Percentiles rank a stretch among this genome's conserved stretches.
Evolutionary conservation across 2,113 vertebrate genomes (phyloP).

Genomic region (Sus scrofa): T2T-Sscrofa CM000827.6:78843501-78844000

Average conservation of each 20-base stretch:
- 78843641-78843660: neutral
- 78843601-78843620: neutral
- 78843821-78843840: neutral
- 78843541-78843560: neutral
- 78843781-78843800: neutral
- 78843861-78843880: neutral
- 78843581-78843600: neutral
- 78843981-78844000: neutral
- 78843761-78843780: neutral
- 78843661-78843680: neutral
- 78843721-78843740: neutral
- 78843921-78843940: neutral
- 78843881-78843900: slow-evolving; percentile 48
- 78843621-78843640: neutral
- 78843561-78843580: neutral
- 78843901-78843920: neutral
- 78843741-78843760: neutral
- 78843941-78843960: neutral
- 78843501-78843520: neutral
- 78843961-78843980: neutral
- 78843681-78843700: neutral
- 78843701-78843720: neutral
- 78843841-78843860: neutral
- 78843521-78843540: neutral
- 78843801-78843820: neutral